Evolutionary conservation across 1,140 invertebrate species (phyloP), one percentile per base, ranked within the genome.

Genomic region (Scaptomyza graminum): DNA sequence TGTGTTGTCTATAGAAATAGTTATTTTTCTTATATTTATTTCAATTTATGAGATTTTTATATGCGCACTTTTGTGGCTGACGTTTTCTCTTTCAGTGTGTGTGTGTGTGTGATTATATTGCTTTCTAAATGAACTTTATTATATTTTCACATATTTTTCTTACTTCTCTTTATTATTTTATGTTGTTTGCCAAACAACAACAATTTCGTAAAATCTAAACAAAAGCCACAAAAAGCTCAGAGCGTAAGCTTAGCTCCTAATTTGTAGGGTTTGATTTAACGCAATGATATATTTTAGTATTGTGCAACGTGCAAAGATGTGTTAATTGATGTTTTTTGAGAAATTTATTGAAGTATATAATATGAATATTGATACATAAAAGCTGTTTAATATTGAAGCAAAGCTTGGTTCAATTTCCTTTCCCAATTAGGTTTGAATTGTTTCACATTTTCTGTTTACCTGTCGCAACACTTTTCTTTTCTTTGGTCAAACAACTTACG

Each of bases 11-110:
- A 59, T 67, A 51, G 68, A 88, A 82, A 83, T 71, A 76, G 83
- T 87, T 87, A 88, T 87, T 88, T 88, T 87, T 65, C 79, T 83
- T 87, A 79, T 87, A 87, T 88, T 87, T 87, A 88, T 88, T 88
- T 83, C 79, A 87, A 82, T 88, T 87, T 87, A 88, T 83, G 83
- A 88, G 79, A 75, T 88, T 79, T 87, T 88, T 79, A 82, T 79
- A 83, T 85, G 82, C 74, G 63, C 74, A 75, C 77, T 85, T 85
- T 78, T 87, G 74, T 81, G 78, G 81, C 74, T 56, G 46, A 18
- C 39, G 13, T 47, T 57, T 65, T 54, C 15, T 46, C 13, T 5
- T 7, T 34, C 31, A 5, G 18, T 22, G 31, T 39, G 46, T 44
- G 12, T 44, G 12, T 34, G 41, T 31, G 28, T 9, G 9, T 34